phyloP scores from a whole-genome alignment of 2,888 invertebrate genomes.

The Folsomia candida region DNA sequence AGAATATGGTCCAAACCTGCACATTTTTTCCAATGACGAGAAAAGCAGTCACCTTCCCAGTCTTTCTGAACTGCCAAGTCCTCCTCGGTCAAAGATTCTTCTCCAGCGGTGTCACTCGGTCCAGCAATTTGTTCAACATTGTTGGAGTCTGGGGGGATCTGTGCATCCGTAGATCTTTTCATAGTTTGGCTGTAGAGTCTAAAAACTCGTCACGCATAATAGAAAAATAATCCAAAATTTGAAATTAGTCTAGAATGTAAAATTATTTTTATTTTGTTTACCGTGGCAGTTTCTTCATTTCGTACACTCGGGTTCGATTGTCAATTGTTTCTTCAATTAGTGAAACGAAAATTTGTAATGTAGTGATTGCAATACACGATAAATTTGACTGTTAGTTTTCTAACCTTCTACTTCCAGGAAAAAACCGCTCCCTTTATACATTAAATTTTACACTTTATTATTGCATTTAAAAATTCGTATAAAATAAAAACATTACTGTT shows the following conservation, averaged over 20 bases:
- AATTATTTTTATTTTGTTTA: too few relatives aligned
- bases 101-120: background rate
- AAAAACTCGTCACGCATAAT: too few relatives aligned
- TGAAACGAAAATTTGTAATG: too few relatives aligned
- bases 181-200: background rate
- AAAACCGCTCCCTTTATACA: too few relatives aligned
- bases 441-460: too few relatives aligned
- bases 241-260: background rate
- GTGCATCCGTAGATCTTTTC: background rate
- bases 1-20: constrained; percentile 15
- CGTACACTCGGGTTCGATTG: too few relatives aligned
- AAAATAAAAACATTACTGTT: too few relatives aligned
- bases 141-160: background rate
- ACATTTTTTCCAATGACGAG: constrained; percentile 25
- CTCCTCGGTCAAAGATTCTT: constrained; percentile 14
- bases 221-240: background rate
- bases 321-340: too few relatives aligned
- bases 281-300: too few relatives aligned
- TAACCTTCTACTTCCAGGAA: too few relatives aligned
- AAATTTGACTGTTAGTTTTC: too few relatives aligned
- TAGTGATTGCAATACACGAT: background rate
- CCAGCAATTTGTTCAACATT: background rate
- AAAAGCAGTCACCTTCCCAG: constrained; percentile 25
- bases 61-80: constrained; percentile 23
- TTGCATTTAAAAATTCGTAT: too few relatives aligned